These are phyloP conservation scores for Dendrophyllia cribrosa DNA, from an alignment of 64 coral and sea anemone genomes.

Conservation along the genomic window DNA sequence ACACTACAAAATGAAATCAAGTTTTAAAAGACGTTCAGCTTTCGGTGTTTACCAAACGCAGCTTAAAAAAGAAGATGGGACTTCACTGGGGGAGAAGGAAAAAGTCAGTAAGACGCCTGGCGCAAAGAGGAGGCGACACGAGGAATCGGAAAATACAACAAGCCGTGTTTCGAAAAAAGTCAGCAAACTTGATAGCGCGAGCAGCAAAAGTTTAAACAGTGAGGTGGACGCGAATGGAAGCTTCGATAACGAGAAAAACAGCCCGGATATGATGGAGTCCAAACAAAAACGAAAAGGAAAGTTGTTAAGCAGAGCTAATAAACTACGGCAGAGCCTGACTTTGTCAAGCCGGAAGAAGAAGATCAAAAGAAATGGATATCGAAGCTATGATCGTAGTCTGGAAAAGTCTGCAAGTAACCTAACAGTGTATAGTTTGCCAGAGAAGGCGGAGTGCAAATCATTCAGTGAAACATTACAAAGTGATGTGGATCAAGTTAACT, in stretches of 20 bases:
- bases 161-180: slow-evolving; percentile 41
- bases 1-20: slow-evolving; percentile 28
- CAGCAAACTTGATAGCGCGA: slow-evolving; percentile 43
- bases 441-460: neutral
- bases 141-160: slow-evolving; percentile 19
- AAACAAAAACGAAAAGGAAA: slow-evolving; percentile 58
- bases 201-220: slow-evolving; percentile 14
- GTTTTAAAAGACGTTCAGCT: slow-evolving; percentile 49
- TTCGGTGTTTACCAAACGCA: slow-evolving; percentile 64
- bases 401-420: slow-evolving; percentile 30
- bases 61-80: slow-evolving; percentile 30
- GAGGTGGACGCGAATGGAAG: slow-evolving; percentile 3
- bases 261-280: slow-evolving; percentile 16
- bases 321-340: slow-evolving; percentile 80
- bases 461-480: slow-evolving; percentile 15
- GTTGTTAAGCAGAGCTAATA: slow-evolving; percentile 81
- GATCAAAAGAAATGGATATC: slow-evolving; percentile 49
- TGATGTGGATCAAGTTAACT: neutral
- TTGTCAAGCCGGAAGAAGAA: slow-evolving; percentile 84
- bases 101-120: slow-evolving; percentile 27
- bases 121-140: slow-evolving; percentile 33
- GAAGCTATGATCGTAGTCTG: slow-evolving; percentile 37
- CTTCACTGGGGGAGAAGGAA: neutral
- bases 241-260: neutral
- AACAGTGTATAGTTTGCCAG: slow-evolving; percentile 10